Evolutionary conservation across 1,140 invertebrate species (phyloP).

Genomic region (Pogonomyrmex californicus): DNA sequence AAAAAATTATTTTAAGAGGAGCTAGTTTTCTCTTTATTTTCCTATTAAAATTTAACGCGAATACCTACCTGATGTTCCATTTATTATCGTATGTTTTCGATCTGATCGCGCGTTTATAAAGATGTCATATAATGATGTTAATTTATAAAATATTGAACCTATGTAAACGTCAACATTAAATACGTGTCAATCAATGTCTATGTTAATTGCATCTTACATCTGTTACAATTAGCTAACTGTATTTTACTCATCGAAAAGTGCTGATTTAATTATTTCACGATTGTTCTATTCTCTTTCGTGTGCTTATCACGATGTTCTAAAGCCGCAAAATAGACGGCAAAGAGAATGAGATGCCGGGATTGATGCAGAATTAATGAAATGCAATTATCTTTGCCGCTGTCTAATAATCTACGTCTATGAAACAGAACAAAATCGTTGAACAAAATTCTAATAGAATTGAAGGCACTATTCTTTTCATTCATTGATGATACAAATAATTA

Average conservation of each 20-base stretch:
- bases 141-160: conserved; percentile 18
- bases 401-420: neutral
- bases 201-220: conserved; percentile 5
- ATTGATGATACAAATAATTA: conserved; percentile 13
- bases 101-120: neutral
- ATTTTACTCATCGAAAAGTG: neutral
- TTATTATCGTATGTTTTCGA: neutral
- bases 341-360: neutral
- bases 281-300: neutral
- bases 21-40: neutral
- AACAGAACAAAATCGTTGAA: neutral
- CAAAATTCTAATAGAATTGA: neutral
- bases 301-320: neutral
- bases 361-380: neutral
- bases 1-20: neutral
- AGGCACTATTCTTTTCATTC: neutral
- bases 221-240: neutral
- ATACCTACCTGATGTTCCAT: neutral
- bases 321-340: neutral
- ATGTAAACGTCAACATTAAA: neutral
- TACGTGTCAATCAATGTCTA: neutral
- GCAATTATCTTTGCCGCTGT: neutral
- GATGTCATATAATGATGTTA: neutral
- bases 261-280: conserved; percentile 11
- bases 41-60: neutral